Base-by-base conservation (phyloP, 2,888 invertebrate genomes). In the Hypselothyrea guttata region DNA sequence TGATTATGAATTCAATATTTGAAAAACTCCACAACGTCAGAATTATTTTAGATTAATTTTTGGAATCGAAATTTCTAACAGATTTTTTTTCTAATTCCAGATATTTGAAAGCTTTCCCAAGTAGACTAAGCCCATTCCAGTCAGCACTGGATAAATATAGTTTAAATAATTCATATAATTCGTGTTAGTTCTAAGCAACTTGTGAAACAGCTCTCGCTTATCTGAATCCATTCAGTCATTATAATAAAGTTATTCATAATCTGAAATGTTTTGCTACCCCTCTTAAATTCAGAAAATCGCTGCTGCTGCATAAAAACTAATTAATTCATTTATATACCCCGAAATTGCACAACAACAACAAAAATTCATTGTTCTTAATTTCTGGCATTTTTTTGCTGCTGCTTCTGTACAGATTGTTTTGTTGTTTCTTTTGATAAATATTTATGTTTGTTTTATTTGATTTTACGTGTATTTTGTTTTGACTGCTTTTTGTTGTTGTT, bases 361-460 rank as follows among this genome's bases (percentile, higher is more conserved):
- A 12, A 27, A 47, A 22, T 74, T 64, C 41, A 74, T 64, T 74
- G 59, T 60, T 74, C 46, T 64, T 42, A 48, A 56, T 74, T 70
- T 74, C 35, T 57, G 46, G 41, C 47, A 65, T 70, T 76, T 52
- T 52, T 58, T 63, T 15, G 13, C 15, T 22, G 13, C 16, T 37
- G 9, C 37, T 13, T 63, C 48, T 33, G n/a, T n/a, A n/a, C 38
- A 55, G 63, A 55, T 71, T 71, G 63, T 73, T 71, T 73, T 58
- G 63, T 59, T 68, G 55, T 73, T 71, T 73, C 70, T 63, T 70
- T 59, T 79, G 57, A 62, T 75, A 78, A 82, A 68, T 83, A 78
- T 79, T 73, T 79, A 79, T 75, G 76, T 69, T 30, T 47, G 41
- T 64, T 75, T 78, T 64, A 65, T 79, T 69, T 79, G 57, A n/a